Base-by-base conservation (phyloP, 2,797 vertebrate species). In the Hybognathus amarus region DNA sequence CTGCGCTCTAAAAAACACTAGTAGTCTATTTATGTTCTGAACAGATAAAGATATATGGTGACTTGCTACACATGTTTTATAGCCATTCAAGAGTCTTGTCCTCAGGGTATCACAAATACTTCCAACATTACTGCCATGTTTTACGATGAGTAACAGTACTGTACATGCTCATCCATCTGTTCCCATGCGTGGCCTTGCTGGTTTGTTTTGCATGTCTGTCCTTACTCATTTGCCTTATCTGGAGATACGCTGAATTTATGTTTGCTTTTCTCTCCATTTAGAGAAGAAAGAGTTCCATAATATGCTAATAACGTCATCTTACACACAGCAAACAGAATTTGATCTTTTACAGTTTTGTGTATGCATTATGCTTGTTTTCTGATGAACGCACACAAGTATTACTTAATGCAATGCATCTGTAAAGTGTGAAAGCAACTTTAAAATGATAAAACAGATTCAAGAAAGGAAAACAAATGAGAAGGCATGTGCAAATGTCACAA, bases 21-120 rank as follows among this genome's bases (percentile, higher is more conserved):
- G 40, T 64, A 1, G 4, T 24, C 54, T 45, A n/a, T 54, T 33
- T 13, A 5, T n/a, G 9, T 11, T 59, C 10, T 42, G 5, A 71
- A 80, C 17, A 13, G n/a, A 79, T 38, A 24, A 56, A 33, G 24
- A 17, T 7, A 17, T 18, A 47, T 11, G 4, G 54, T 63, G 24
- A 80, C 40, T 33, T 12, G 20, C 68, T 70, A 12, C 17, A 71
- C 27, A 42, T 10, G 17, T 61, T 70, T 61, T 56, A 33, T 24
- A 50, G 27, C 42, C 27, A 63, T 81, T 81, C 20, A 13, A 71
- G 17, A 42, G 27, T 71, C 30, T 50, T 81, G 42, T 73, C 69
- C 69, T 81, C 42, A 64, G 68, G 68, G 40, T 7, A 20, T 50
- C 22, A 52, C 56, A 73, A 73, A 81, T 50, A 71, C 38, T 42